A percentile compares a stretch with the other conserved stretches of the same genome.
These are phyloP conservation scores for Tragelaphus oryx DNA, from an alignment of 2,797 vertebrate species.

Conservation along the genomic window DNA sequence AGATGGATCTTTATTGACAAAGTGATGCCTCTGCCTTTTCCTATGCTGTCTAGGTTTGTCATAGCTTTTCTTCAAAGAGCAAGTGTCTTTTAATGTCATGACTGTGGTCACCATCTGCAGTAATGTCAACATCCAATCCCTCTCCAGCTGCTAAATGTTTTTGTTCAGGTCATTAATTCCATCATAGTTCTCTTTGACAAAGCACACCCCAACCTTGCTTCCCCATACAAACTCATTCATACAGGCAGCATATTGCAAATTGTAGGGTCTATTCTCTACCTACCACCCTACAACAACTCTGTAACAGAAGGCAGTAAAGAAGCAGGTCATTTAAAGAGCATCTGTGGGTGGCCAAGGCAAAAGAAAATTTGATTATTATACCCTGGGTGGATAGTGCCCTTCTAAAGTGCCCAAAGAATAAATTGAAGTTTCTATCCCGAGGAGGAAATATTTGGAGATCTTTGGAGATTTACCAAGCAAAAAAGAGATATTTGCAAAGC, in stretches of 20 bases:
- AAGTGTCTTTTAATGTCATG: neutral
- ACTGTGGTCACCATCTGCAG: neutral
- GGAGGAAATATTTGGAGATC: neutral
- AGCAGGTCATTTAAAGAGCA: neutral
- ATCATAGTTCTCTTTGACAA: neutral
- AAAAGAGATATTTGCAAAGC: neutral
- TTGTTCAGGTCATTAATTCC: neutral
- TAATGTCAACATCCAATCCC: neutral
- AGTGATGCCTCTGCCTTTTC: neutral
- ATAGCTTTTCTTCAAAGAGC: neutral
- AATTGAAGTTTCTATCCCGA: neutral
- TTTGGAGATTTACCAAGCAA: neutral
- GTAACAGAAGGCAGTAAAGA: neutral
- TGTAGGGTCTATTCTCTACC: neutral
- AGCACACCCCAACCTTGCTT: neutral
- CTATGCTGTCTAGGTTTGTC: neutral
- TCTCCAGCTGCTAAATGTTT: neutral
- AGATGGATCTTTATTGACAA: neutral
- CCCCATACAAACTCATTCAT: neutral
- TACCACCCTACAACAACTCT: neutral
- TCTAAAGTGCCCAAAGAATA: neutral
- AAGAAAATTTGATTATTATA: neutral
- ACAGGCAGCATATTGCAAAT: neutral
- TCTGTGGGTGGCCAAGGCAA: neutral
- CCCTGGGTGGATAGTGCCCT: neutral